A percentile compares a stretch with the other conserved stretches of the same genome.
These are phyloP conservation scores for Ophioninae sp. DNA, from an alignment of 2,888 invertebrate genomes.

Conservation along the genomic window DNA sequence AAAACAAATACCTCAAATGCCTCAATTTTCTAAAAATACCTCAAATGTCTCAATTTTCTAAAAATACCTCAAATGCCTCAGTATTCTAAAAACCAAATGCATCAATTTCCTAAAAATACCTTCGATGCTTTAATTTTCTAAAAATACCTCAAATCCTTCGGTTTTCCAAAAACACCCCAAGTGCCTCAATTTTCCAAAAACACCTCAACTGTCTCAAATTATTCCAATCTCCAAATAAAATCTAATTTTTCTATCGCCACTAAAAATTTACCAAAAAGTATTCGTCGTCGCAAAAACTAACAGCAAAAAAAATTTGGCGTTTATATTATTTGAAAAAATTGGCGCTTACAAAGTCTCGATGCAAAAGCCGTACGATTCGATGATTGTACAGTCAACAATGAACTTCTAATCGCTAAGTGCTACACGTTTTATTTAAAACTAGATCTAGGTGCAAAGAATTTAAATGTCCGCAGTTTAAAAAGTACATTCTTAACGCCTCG, in stretches of 20 bases:
- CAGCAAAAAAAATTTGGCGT: neutral
- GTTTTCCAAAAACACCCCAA: too few relatives aligned
- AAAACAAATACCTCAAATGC: too few relatives aligned
- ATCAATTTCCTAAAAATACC: too few relatives aligned
- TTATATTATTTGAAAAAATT: neutral
- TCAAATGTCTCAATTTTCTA: too few relatives aligned
- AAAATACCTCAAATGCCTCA: too few relatives aligned
- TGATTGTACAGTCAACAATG: slow-evolving; percentile 13
- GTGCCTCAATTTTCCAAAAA: too few relatives aligned
- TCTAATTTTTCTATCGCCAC: neutral
- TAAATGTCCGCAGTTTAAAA: slow-evolving; percentile 21
- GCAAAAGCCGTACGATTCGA: neutral
- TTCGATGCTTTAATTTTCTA: too few relatives aligned
- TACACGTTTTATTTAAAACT: slow-evolving; percentile 28
- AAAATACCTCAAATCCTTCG: too few relatives aligned
- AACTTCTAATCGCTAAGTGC: slow-evolving; percentile 44
- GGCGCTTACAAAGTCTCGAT: neutral
- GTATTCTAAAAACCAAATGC: too few relatives aligned
- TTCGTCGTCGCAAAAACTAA: neutral
- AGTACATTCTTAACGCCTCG: slow-evolving; percentile 49
- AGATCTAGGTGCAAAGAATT: slow-evolving; percentile 20
- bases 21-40: too few relatives aligned
- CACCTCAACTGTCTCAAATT: neutral
- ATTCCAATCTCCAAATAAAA: neutral
- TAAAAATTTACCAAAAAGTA: neutral